Percentiles rank a stretch among this genome's conserved stretches.
Evolutionary conservation across 2,797 vertebrate genomes (phyloP).

Genomic region (Erithacus rubecula): DNA sequence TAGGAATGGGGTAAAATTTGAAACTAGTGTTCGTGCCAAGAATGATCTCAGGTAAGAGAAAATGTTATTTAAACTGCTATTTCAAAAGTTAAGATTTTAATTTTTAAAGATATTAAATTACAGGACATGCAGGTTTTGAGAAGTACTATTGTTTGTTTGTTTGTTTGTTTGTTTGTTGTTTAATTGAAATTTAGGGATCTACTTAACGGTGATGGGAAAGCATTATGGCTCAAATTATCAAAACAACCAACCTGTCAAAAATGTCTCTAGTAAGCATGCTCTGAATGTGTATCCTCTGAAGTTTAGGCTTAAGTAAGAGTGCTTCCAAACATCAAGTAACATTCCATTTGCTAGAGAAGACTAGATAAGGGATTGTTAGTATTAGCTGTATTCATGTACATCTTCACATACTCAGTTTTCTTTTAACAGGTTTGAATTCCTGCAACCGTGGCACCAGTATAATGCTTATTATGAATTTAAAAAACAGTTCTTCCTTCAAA

Average conservation of each 20-base stretch:
- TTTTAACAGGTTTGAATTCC: constrained; percentile 90
- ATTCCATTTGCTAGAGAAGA: neutral
- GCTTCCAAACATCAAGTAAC: neutral
- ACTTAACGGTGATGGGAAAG: neutral
- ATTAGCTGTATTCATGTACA: neutral
- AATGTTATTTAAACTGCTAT: neutral
- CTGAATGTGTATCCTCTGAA: neutral
- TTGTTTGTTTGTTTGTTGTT: neutral
- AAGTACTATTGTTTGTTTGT: neutral
- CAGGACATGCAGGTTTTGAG: neutral
- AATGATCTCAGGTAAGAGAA: constrained; percentile 90
- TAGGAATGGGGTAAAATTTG: constrained; percentile 95
- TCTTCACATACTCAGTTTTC: neutral
- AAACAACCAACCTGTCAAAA: neutral
- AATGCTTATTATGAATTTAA: constrained; percentile 98
- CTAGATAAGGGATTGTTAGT: neutral
- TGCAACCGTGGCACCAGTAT: constrained; percentile 95
- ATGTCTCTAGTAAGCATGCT: neutral
- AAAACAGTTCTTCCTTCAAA: constrained; percentile 97
- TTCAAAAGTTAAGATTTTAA: neutral
- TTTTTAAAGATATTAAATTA: neutral
- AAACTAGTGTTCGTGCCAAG: constrained; percentile 94
- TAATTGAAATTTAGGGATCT: neutral
- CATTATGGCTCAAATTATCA: neutral
- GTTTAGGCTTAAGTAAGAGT: neutral